Evolutionary conservation across 2,888 invertebrate genomes (phyloP), one percentile per base, ranked within the genome.

Genomic region (Meiosimyza platycephala): DNA sequence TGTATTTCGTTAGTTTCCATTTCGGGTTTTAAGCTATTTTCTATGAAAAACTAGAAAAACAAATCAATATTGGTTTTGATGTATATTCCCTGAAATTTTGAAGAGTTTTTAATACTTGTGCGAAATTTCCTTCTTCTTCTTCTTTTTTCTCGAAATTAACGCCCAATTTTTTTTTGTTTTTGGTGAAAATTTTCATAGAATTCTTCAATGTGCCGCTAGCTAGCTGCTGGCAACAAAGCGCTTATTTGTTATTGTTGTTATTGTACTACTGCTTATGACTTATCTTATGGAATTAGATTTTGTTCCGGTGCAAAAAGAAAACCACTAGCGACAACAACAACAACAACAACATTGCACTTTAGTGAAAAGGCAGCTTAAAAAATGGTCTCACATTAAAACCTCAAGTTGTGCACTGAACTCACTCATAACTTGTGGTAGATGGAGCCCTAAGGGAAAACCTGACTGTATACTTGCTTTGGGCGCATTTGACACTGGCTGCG

Each of bases 201-300:
- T 12, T 13, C 18, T 18, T 9, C 28, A 28, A 2, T 57, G 28
- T 18, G 16, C 7, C 15, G n/a, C 57, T 12, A 33, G 3, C 40
- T 33, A n/a, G 9, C 9, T 28, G 40, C n/a, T 40, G 3, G 33
- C 0, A 15, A 9, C 60, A 22, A 47, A 9, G 51, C 15, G 57
- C 9, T 7, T 9, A 40, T 40, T 9, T 40, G 40, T 9, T 40
- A 40, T 40, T 40, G 40, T 9, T 40, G 40, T 40, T 40, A 7
- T 40, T 40, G 40, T 40, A 33, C 60, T 40, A 28, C 60, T 52
- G 47, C 55, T 55, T 40, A 40, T 40, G 67, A 68, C 68, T 68
- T 68, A 68, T 68, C 59, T 40, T 40, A 59, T 48, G 57, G 59
- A 59, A 50, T 68, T 59, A 57, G 50, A 28, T 68, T 47, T 68